These are phyloP conservation scores for Agriopis leucophaearia DNA, from an alignment of 2,888 invertebrate species.

Conservation along the genomic window DNA sequence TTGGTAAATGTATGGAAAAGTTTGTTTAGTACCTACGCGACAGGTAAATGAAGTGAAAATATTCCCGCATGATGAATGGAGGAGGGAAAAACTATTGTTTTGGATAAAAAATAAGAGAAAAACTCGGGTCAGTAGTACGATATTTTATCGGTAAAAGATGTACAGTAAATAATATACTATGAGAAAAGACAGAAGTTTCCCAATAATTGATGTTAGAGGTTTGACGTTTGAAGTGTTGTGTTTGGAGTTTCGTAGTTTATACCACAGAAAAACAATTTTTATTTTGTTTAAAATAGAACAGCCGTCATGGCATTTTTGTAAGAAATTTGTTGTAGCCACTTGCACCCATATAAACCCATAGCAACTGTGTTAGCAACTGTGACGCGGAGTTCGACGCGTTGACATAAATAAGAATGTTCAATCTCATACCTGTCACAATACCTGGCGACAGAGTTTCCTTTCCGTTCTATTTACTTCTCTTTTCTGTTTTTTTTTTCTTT, in stretches of 20 bases:
- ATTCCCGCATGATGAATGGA: conserved; percentile 43
- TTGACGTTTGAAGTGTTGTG: not conserved
- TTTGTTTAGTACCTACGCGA: conserved; percentile 14
- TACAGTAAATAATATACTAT: conserved; percentile 1
- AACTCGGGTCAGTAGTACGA: not conserved
- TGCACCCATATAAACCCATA: too few species aligned
- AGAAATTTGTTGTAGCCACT: too few species aligned
- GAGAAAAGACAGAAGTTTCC: not conserved
- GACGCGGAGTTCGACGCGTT: too few species aligned
- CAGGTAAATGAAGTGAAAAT: conserved; percentile 43
- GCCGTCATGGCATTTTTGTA: too few species aligned
- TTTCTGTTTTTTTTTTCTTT: too few species aligned
- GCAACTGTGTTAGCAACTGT: too few species aligned
- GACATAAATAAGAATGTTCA: too few species aligned
- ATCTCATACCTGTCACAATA: too few species aligned
- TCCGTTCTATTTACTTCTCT: too few species aligned
- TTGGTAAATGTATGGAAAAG: not conserved
- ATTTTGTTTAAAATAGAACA: too few species aligned
- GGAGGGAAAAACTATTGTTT: conserved; percentile 37
- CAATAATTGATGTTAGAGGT: not conserved
- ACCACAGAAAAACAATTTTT: too few species aligned
- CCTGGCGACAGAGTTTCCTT: too few species aligned
- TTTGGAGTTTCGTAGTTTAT: not conserved
- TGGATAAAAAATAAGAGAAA: conserved; percentile 17
- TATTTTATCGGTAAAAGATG: conserved; percentile 5